Evolutionary conservation across 2,888 invertebrate species (phyloP), one percentile per base, ranked within the genome.

Genomic region (Dasypogon diadema): DNA sequence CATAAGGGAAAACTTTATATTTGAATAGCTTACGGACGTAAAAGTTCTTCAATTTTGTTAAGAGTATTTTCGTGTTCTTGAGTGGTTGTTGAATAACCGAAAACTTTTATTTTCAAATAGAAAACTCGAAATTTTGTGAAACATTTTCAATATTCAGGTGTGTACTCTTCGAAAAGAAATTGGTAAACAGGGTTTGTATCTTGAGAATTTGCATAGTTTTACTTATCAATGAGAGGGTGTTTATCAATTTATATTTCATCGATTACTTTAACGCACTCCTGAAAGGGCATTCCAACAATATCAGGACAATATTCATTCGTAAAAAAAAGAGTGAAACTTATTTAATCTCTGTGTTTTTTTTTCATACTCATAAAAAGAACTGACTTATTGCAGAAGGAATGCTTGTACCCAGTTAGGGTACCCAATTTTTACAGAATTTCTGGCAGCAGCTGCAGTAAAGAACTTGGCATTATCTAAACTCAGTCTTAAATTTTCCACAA

Each of bases 1-100:
- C 26, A 58, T 30, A 58, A 58, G 16, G 58, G 14, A 12, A 30
- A 30, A 58, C 26, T 16, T 58, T 26, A 24, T 30, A 26, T 30
- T 58, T 6, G 30, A 58, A 10, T 16, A 24, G 58, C 58, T 58
- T 58, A 16, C 10, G 58, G 34, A 63, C 18, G 37, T 12, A 21
- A 63, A 63, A 63, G 42, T 63, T 63, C 42, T 37, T 63, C 63
- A 63, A 63, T 63, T 63, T 63, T 42, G 21, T 63, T 63, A 63
- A 63, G 63, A 63, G 63, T 63, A 42, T 63, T 63, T 63, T 22
- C 63, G 42, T 63, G 63, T 63, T 21, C 26, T 37, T 21, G 37
- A 42, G 42, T 63, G 34, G 63, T 63, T 63, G 63, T 63, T 63
- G 63, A 63, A 63, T 63, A 42, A 63, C 42, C 21, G 42, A 63